Conservation (phyloP, 2,113 vertebrate species). For the Bucco capensis region DNA sequence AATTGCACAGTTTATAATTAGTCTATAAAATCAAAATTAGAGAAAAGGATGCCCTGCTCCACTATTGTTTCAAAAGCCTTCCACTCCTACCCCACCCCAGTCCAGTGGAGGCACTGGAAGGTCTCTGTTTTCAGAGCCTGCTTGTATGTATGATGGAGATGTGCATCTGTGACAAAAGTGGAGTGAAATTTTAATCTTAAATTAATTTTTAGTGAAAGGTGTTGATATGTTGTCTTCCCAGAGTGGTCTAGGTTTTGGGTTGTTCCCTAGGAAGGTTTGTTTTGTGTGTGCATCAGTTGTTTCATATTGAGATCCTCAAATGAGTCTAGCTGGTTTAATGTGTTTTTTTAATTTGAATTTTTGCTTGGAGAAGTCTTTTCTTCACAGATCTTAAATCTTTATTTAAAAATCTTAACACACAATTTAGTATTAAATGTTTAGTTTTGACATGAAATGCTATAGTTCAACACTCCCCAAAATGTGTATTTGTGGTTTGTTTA, state of each 20-base stretch:
- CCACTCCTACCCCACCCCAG: neutral
- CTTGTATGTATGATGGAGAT: neutral
- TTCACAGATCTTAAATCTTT: neutral
- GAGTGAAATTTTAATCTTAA: neutral
- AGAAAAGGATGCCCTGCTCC: neutral
- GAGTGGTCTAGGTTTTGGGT: neutral
- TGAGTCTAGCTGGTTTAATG: neutral
- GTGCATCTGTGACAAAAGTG: neutral
- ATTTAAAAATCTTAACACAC: neutral
- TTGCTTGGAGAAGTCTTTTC: neutral
- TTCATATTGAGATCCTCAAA: neutral
- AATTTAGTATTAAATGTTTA: neutral
- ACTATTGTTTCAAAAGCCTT: neutral
- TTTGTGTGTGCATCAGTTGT: neutral
- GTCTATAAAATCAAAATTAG: neutral
- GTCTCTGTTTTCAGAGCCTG: neutral
- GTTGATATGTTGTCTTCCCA: neutral
- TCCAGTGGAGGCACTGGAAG: neutral
- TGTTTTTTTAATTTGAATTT: neutral
- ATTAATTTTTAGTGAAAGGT: neutral
- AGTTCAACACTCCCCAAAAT: neutral
- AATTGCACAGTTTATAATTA: neutral
- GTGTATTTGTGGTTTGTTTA: neutral
- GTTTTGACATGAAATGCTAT: neutral
- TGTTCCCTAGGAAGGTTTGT: neutral